Evolutionary conservation across 2,888 invertebrate species (phyloP), one percentile per base, ranked within the genome.

Genomic region (Zygothrica quintamaculata): DNA sequence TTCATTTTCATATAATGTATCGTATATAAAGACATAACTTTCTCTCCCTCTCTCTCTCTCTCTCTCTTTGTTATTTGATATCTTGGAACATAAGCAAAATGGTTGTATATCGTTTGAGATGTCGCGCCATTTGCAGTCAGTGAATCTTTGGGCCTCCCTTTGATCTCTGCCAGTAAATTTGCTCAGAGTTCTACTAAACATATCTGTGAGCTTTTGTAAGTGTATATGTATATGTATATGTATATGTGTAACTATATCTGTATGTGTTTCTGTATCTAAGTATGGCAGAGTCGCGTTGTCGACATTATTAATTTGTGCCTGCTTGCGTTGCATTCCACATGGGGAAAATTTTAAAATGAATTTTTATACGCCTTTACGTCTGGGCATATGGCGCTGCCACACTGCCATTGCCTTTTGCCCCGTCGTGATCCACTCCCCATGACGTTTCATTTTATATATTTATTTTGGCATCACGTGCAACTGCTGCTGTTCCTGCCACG

Each of bases 251-350:
- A 40, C 25, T 46, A 11, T 22, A 34, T 26, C 26, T 29, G 48
- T 36, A 11, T 36, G 12, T 15, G 13, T 9, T 13, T 48, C 42
- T 61, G 53, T 33, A 15, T 59, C 36, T 53, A 65, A 22, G 57
- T 66, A 47, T 64, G 62, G 74, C 74, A 48, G 48, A 48, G 57
- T 56, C 61, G 65, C 46, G 66, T 57, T 56, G 69, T 61, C 80
- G 66, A 57, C 81, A 65, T 86, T 85, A 84, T 84, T 78, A 88
- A 88, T 85, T 79, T 84, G 60, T 67, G 75, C 70, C 70, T 65
- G 68, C 65, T 73, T 67, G 70, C 59, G 33, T 64, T 77, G 65
- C 72, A 67, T 68, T 65, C 65, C 53, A 58, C 56, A 75, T 67
- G 62, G 57, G 51, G 65, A 75, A 55, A 59, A 70, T 62, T 64